Evolutionary conservation across 37 sponge, comb jelly and placozoan species (phyloP).

Genomic region (Amphimedon queenslandica): DNA sequence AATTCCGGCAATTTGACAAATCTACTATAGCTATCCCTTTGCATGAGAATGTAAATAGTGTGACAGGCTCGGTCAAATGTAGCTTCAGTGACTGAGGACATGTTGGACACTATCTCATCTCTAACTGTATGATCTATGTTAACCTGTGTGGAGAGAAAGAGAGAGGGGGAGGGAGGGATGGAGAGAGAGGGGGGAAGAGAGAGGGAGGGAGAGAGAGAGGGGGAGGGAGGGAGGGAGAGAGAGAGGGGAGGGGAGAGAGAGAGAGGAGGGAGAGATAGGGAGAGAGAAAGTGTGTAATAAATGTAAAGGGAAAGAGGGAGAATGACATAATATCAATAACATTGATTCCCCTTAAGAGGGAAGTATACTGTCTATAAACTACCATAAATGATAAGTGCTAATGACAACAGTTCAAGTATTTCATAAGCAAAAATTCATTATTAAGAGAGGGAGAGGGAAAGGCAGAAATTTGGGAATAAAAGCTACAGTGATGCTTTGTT

Average conservation of each 20-base stretch:
- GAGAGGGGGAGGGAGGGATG: no score
- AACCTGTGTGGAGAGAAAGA: conserved; percentile 27
- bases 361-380: no score
- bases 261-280: no score
- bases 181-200: no score
- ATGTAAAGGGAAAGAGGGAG: no score
- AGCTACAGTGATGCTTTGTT: no score
- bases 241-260: background rate
- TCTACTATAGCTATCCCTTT: conserved; percentile 54
- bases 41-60: conserved; percentile 57
- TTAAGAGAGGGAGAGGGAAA: no score
- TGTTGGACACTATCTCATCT: conserved; percentile 4
- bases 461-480: no score
- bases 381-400: no score
- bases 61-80: conserved; percentile 51
- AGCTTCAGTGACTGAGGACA: conserved; percentile 8
- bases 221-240: background rate
- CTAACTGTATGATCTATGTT: conserved; percentile 44
- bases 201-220: background rate
- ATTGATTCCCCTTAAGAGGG: no score
- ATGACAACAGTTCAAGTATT: no score
- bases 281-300: background rate
- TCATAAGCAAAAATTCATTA: no score
- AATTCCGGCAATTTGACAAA: conserved; percentile 43
- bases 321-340: background rate